phyloP scores from a whole-genome alignment of 2,797 vertebrate species.

The Gambusia yucatana region DNA sequence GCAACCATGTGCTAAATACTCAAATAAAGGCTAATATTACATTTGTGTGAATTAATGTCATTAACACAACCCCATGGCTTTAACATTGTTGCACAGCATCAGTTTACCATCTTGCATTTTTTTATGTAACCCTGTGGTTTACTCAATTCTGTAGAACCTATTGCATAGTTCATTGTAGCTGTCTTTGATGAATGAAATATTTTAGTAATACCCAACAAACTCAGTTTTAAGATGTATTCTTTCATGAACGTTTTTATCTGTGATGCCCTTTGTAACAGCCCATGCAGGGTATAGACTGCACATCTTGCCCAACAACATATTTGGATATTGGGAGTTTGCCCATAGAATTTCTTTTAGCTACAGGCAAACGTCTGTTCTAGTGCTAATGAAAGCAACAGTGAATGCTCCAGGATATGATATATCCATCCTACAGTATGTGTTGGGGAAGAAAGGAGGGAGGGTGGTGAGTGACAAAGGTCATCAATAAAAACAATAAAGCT shows the following conservation, averaged over 20 bases:
- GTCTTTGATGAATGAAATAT: no score
- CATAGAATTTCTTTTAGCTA: not conserved
- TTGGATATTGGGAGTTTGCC: not conserved
- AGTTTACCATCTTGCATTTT: no score
- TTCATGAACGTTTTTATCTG: not conserved
- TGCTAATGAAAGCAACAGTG: not conserved
- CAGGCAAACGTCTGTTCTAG: slow-evolving; percentile 1
- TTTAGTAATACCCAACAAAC: no score
- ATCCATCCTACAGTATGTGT: not conserved
- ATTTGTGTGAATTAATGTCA: no score
- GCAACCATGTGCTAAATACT: no score
- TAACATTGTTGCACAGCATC: no score
- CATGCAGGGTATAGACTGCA: not conserved
- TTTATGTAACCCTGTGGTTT: no score
- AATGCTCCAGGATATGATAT: slow-evolving; percentile 30
- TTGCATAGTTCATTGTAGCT: no score
- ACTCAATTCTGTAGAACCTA: no score
- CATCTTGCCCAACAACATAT: not conserved
- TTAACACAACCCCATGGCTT: no score
- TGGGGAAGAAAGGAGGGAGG: not conserved
- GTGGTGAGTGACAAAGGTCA: not conserved
- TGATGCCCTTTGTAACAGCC: not conserved
- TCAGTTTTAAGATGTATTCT: not conserved
- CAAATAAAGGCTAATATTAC: no score
- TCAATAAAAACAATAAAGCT: not conserved